A percentile compares a stretch with the other conserved stretches of the same genome.
Conservation (phyloP, 2,113 vertebrate genomes). For the Toxostoma redivivum region DNA sequence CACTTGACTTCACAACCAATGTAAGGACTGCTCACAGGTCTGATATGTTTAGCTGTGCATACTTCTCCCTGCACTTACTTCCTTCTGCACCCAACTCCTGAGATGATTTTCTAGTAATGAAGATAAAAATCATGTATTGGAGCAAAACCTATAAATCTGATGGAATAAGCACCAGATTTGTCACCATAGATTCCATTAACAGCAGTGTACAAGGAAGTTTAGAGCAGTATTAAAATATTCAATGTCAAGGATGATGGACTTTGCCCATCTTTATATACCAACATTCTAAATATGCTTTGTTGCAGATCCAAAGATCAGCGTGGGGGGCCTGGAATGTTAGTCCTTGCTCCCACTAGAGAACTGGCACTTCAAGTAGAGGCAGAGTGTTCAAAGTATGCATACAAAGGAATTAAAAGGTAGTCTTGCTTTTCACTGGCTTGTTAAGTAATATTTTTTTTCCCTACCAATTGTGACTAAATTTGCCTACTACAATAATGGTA, state of each 20-base stretch:
- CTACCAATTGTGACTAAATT: not conserved
- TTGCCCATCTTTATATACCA: not conserved
- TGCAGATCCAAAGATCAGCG: constrained; percentile 75
- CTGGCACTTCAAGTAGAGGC: constrained; percentile 91
- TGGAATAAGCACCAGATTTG: not conserved
- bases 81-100: not conserved
- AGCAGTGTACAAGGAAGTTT: not conserved
- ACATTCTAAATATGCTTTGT: not conserved
- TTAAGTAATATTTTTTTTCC: not conserved
- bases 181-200: not conserved
- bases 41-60: not conserved
- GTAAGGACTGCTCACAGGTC: constrained; percentile 71
- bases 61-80: not conserved
- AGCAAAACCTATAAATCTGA: not conserved
- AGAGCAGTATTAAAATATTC: not conserved
- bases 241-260: not conserved
- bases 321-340: constrained; percentile 92
- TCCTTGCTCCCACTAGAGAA: constrained; percentile 93
- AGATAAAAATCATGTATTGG: not conserved
- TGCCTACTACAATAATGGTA: not conserved
- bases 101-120: not conserved
- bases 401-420: constrained; percentile 90
- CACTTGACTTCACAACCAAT: constrained; percentile 90
- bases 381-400: constrained; percentile 90
- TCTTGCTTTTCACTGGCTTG: not conserved